A percentile compares a stretch with the other conserved stretches of the same genome.
phyloP scores from a whole-genome alignment of 2,797 vertebrate species.

The Bradypodion pumilum region DNA sequence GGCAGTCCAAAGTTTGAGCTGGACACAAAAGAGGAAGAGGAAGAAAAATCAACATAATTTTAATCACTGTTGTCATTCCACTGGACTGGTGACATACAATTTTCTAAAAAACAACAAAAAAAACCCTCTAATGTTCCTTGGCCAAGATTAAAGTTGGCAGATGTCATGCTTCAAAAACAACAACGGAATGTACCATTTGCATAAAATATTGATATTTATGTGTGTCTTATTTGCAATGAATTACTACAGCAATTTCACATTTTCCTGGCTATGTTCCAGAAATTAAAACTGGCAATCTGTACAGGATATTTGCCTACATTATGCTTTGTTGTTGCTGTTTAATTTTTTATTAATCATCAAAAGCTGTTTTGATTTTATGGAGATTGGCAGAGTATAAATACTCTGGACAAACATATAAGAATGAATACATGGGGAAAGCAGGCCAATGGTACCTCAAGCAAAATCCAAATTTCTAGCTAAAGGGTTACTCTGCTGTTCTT shows the following conservation, averaged over 20 bases:
- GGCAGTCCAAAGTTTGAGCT: no score
- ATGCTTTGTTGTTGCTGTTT: not conserved
- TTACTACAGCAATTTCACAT: slow-evolving; percentile 1
- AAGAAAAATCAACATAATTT: no score
- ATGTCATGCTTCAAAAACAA: not conserved
- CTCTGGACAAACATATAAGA: not conserved
- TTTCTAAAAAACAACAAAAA: not conserved
- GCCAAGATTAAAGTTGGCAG: not conserved
- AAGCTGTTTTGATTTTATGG: slow-evolving; percentile 5
- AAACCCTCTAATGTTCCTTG: not conserved
- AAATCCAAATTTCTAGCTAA: not conserved
- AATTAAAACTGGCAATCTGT: not conserved
- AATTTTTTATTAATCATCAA: not conserved
- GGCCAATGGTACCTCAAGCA: not conserved
- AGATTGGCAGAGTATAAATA: not conserved
- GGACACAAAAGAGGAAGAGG: no score
- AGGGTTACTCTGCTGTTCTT: not conserved
- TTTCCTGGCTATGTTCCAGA: not conserved
- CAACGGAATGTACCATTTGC: not conserved
- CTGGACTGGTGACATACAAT: not conserved
- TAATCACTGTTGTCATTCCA: not conserved
- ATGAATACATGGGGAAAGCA: not conserved
- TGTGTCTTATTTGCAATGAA: not conserved
- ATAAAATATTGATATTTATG: slow-evolving; percentile 28
- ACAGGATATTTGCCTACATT: not conserved